Base-by-base conservation (phyloP, 1,140 invertebrate genomes). In the Chrysoperla carnea region DNA sequence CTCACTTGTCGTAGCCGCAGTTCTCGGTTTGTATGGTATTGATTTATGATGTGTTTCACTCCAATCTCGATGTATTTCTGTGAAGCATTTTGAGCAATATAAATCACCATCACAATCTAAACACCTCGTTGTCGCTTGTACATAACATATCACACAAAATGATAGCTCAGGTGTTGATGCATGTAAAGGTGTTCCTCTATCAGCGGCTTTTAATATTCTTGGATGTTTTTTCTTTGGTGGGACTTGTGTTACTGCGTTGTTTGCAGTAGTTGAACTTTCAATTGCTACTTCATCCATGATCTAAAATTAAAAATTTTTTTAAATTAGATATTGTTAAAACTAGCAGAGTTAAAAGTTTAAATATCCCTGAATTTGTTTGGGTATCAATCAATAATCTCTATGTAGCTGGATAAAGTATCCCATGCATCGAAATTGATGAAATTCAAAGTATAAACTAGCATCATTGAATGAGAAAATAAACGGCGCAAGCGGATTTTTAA, bases 141-240 rank as follows among this genome's bases (percentile, higher is more conserved):
- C 73, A 58, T 83, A 80, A 52, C 81, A 85, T 36, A 84, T 73
- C 50, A 72, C 72, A 61, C 81, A 85, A 69, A 79, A 84, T 35
- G 79, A 78, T 6, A 83, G 59, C 53, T 82, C 78, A 50, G 52
- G 52, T 27, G 53, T 54, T n/a, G 41, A 29, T 52, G 52, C n/a
- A 41, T 44, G 15, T 36, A 40, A 33, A 33, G 3, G 9, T 33
- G 29, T 29, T 12, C 29, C 40, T 14, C n/a, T 9, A 23, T 41
- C 40, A 31, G 14, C 23, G n/a, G 27, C 6, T 41, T n/a, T 17
- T 39, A 17, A 45, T 29, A 11, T 15, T 36, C 9, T 14, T 11
- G 11, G 29, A 17, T 28, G 29, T 8, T 17, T 14, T 5, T 23
- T 23, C 5, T 23, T 14, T 2, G 40, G 4, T 9, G n/a, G 8